These are phyloP conservation scores for Lipotes vexillifer DNA, from an alignment of 2,113 vertebrate species.

Conservation along the genomic window DNA sequence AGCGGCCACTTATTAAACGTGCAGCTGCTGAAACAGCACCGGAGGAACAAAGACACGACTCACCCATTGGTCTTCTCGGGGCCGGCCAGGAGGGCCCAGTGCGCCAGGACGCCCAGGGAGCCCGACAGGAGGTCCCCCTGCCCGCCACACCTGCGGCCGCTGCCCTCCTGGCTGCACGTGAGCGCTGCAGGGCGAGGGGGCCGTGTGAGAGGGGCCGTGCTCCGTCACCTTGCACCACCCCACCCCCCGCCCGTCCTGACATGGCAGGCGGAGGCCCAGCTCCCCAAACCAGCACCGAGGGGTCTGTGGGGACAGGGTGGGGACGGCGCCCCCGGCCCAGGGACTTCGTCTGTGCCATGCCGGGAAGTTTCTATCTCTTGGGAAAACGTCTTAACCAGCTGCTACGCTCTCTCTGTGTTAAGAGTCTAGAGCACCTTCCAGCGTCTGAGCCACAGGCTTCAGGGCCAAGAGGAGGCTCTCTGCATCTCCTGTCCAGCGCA, in stretches of 20 bases:
- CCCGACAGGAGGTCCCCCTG: conserved; percentile 97
- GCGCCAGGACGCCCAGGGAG: conserved; percentile 90
- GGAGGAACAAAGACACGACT: rapidly evolving
- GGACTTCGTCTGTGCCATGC: rapidly evolving
- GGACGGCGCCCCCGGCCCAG: rapidly evolving
- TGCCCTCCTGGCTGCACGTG: conserved; percentile 89
- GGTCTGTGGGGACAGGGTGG: too few species aligned
- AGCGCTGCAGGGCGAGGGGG: conserved; percentile 79
- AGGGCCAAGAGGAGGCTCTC: not conserved
- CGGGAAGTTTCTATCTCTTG: not conserved
- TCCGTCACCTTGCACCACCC: too few species aligned
- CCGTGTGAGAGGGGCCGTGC: not conserved
- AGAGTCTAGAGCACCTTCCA: not conserved
- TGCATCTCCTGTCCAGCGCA: not conserved
- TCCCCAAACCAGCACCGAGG: not conserved
- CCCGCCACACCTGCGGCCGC: conserved; percentile 93
- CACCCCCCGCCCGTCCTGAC: rapidly evolving
- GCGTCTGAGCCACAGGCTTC: not conserved
- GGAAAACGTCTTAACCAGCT: not conserved
- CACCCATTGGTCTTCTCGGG: conserved; percentile 87
- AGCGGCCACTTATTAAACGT: rapidly evolving
- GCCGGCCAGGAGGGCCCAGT: conserved; percentile 92
- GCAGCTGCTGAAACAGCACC: rapidly evolving
- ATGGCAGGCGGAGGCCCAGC: not conserved
- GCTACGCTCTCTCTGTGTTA: too few species aligned